Base-by-base conservation (phyloP, 1,140 invertebrate genomes). In the Neodiprion pinetum region DNA sequence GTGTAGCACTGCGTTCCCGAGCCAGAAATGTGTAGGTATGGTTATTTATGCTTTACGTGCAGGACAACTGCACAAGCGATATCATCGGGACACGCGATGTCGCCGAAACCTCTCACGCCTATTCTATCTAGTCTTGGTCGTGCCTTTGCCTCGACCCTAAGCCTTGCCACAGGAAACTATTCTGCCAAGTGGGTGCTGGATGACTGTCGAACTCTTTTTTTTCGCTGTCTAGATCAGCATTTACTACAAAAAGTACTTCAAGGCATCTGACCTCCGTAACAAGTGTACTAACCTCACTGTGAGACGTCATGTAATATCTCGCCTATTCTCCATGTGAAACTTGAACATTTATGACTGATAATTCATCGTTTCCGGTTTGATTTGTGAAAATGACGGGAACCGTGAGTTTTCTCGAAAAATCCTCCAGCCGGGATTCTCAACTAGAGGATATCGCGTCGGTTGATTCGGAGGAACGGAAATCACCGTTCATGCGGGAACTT, bases 71-170 rank as follows among this genome's bases (percentile, higher is more conserved):
- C 73, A 74, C 23, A 77, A 77, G 76, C 80, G 80, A 84, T 80
- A 79, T 79, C 81, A 79, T 73, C 76, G 49, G 79, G 75, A 67
- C 87, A 88, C 86, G 87, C 87, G 83, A 88, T 80, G 84, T 81
- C 80, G 77, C 79, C 71, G 79, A 78, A 71, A 75, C 72, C 75
- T 78, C 71, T 74, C 68, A 76, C 72, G 68, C 72, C 72, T 76
- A 61, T 12, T 5, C 28, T 61, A 61, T 61, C 53, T 61, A 61
- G 53, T 61, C 53, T 61, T 61, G n/a, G 53, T 61, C 53, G 53
- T 61, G 53, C 53, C 53, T 61, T 61, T 61, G 53, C 11, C 53
- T 17, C 11, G 53, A 61, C 53, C 53, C 53, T n/a, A 61, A 61
- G 53, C 11, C 53, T n/a, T n/a, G 53, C n/a, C 53, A 17, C 53